Evolutionary conservation across 1,140 invertebrate genomes (phyloP).

Genomic region (Drosophila subobscura): DNA sequence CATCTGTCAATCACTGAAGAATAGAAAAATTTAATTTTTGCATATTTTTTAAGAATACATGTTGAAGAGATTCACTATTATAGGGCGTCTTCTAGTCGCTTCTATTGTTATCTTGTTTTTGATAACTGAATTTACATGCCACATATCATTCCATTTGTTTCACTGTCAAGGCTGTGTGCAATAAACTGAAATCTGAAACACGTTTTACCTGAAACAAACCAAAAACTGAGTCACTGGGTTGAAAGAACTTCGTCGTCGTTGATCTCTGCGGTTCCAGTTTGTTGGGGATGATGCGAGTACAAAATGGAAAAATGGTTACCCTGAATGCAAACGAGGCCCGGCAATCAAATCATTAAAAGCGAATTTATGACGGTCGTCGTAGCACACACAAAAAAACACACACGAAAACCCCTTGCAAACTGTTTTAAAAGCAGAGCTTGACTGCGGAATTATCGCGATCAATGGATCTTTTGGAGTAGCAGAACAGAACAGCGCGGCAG

Average conservation of each 20-base stretch:
- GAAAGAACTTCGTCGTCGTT: constrained; percentile 36
- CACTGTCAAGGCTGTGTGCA: constrained; percentile 45
- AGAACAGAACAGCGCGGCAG: too few species aligned
- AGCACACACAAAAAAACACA: too few species aligned
- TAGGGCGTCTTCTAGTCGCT: neutral
- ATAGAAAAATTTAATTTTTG: too few species aligned
- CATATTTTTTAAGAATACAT: too few species aligned
- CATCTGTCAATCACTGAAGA: too few species aligned
- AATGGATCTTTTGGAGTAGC: constrained; percentile 25
- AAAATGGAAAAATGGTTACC: constrained; percentile 7
- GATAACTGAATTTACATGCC: constrained; percentile 48
- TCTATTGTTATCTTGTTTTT: constrained; percentile 6
- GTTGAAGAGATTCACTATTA: too few species aligned
- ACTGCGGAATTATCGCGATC: constrained; percentile 30
- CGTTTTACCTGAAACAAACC: constrained; percentile 50
- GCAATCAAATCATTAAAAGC: constrained; percentile 42
- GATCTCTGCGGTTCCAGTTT: too few species aligned
- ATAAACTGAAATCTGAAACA: constrained; percentile 31
- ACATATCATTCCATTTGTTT: constrained; percentile 44
- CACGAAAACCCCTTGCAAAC: constrained; percentile 34
- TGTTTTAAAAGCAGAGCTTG: constrained; percentile 23
- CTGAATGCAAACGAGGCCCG: constrained; percentile 5
- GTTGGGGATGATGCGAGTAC: constrained; percentile 34
- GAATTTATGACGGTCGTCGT: constrained; percentile 36
- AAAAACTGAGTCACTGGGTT: constrained; percentile 58